These are phyloP conservation scores for Gnatocerus cornutus DNA, from an alignment of 2,888 invertebrate species.

Conservation along the genomic window DNA sequence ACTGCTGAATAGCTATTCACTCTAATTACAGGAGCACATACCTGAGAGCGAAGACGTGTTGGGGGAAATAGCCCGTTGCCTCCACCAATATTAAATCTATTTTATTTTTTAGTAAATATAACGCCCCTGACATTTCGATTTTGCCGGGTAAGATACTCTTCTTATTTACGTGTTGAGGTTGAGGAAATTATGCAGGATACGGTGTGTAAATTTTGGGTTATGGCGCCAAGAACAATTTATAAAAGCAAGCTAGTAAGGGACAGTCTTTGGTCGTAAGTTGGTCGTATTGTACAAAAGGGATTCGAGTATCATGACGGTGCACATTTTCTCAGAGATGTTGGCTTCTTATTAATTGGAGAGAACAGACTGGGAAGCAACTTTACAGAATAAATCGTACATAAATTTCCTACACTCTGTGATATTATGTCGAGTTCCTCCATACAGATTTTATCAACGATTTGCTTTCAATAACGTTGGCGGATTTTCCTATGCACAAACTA, in stretches of 20 bases:
- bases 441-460: slow-evolving; percentile 1
- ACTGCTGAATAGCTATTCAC: neutral
- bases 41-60: neutral
- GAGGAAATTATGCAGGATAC: slow-evolving; percentile 10
- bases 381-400: slow-evolving; percentile 7
- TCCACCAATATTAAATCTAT: no score
- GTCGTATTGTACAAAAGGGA: slow-evolving; percentile 21
- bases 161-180: neutral
- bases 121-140: no score
- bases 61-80: no score
- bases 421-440: neutral
- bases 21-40: neutral
- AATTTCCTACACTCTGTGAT: slow-evolving; percentile 4
- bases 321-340: slow-evolving; percentile 13
- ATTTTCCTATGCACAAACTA: no score
- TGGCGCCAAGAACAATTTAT: slow-evolving; percentile 8
- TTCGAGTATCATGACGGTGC: slow-evolving; percentile 15
- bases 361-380: slow-evolving; percentile 11
- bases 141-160: no score
- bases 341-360: slow-evolving; percentile 15
- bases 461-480: neutral
- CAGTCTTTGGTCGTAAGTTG: slow-evolving; percentile 22
- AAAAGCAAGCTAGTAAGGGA: slow-evolving; percentile 9
- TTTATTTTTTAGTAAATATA: no score
- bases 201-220: slow-evolving; percentile 16